phyloP scores from a whole-genome alignment of 2,888 invertebrate species.

The Hyles lineata region DNA sequence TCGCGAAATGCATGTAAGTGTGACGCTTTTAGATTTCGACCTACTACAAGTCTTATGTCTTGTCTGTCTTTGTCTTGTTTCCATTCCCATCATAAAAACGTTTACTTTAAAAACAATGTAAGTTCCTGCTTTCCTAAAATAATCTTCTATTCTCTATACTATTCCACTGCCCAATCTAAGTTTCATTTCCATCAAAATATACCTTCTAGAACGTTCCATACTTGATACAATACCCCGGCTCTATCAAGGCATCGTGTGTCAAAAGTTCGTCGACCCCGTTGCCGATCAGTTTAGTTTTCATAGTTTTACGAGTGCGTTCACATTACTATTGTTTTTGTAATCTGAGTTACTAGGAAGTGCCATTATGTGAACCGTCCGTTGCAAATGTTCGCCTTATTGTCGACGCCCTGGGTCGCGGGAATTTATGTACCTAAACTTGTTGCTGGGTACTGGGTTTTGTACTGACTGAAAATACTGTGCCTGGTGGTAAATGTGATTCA shows the following conservation, averaged over 20 bases:
- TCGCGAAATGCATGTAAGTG: too few relatives aligned
- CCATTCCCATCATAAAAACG: too few relatives aligned
- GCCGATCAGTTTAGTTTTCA: conserved; percentile 72
- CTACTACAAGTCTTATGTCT: too few relatives aligned
- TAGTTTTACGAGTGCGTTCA: conserved; percentile 77
- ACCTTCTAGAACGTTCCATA: background rate
- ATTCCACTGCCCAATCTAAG: too few relatives aligned
- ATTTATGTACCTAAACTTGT: conserved; percentile 15
- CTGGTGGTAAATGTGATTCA: too few relatives aligned
- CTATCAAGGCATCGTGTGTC: conserved; percentile 59
- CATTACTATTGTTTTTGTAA: conserved; percentile 77
- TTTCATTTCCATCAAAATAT: background rate
- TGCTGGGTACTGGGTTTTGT: background rate
- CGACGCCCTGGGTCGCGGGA: conserved; percentile 3
- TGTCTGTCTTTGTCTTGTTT: too few relatives aligned
- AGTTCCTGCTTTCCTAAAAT: too few relatives aligned
- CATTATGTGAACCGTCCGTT: conserved; percentile 47
- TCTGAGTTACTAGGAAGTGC: conserved; percentile 69
- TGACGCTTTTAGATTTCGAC: too few relatives aligned
- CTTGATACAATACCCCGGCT: conserved; percentile 40
- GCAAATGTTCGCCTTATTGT: conserved; percentile 32
- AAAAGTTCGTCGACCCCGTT: conserved; percentile 65
- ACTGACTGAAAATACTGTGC: too few relatives aligned
- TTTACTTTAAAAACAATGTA: too few relatives aligned
- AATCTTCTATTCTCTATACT: too few relatives aligned